Evolutionary conservation across 1,140 invertebrate genomes (phyloP).

Genomic region (Drosophila malerkotliana): DNA sequence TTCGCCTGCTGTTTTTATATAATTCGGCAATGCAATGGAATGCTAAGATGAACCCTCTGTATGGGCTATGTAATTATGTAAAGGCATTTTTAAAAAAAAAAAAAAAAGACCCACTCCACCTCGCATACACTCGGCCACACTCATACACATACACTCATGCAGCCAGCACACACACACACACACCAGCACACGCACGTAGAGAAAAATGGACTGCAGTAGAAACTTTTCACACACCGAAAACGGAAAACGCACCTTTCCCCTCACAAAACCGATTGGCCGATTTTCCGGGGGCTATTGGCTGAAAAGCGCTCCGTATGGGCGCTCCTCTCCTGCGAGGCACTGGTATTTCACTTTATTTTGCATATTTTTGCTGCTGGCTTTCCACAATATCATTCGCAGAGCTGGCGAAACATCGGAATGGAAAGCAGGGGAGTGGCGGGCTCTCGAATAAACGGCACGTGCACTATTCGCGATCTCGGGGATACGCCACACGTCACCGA

Average conservation of each 20-base stretch:
- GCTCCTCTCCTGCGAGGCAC: slow-evolving; percentile 51
- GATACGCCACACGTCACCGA: background rate
- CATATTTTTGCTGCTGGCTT: slow-evolving; percentile 55
- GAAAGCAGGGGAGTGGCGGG: background rate
- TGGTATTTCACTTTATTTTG: slow-evolving; percentile 66
- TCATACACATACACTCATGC: background rate
- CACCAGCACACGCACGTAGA: slow-evolving; percentile 60
- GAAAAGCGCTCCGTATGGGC: slow-evolving; percentile 17
- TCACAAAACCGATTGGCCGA: slow-evolving; percentile 14
- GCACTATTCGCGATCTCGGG: background rate
- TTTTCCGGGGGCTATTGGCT: slow-evolving; percentile 7
- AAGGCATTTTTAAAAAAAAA: slow-evolving; percentile 65
- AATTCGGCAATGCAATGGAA: slow-evolving; percentile 35
- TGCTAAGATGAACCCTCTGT: slow-evolving; percentile 15
- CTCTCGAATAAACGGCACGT: background rate
- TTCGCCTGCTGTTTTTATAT: slow-evolving; percentile 50
- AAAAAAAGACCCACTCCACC: slow-evolving; percentile 44
- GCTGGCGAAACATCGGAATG: background rate
- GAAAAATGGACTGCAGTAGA: slow-evolving; percentile 80
- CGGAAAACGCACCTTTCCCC: slow-evolving; percentile 47
- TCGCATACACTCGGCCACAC: slow-evolving; percentile 21
- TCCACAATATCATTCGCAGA: slow-evolving; percentile 22
- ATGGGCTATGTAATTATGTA: slow-evolving; percentile 66
- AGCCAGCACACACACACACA: slow-evolving; percentile 18
- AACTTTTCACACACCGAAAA: slow-evolving; percentile 70